These are phyloP conservation scores for Solenopsis invicta DNA, from an alignment of 1,140 invertebrate genomes.

Conservation along the genomic window DNA sequence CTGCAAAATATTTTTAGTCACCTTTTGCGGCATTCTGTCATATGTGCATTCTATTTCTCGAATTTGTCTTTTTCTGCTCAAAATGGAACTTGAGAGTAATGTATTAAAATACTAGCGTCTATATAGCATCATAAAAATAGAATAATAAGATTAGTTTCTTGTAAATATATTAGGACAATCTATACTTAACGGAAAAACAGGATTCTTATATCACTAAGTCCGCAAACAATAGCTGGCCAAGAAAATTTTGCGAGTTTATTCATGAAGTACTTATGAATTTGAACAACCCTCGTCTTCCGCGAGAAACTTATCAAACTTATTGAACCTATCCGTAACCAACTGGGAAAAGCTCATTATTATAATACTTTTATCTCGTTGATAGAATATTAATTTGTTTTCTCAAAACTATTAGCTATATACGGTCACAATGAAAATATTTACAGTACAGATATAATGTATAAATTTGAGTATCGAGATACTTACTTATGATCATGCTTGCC, in stretches of 20 bases:
- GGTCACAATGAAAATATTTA: neutral
- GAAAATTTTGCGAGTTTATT: constrained; percentile 29
- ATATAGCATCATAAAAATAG: neutral
- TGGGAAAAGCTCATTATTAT: constrained; percentile 10
- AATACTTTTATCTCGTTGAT: constrained; percentile 2
- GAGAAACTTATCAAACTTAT: constrained; percentile 3
- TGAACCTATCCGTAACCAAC: neutral
- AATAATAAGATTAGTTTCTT: neutral
- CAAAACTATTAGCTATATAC: neutral
- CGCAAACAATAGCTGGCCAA: neutral
- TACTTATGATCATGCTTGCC: constrained; percentile 85
- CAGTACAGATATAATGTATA: neutral
- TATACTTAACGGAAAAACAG: neutral
- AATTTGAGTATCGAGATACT: constrained; percentile 64
- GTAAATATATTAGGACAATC: neutral
- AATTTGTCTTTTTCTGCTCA: neutral
- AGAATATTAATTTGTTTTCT: constrained; percentile 11
- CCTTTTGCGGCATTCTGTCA: neutral
- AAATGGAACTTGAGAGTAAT: no score
- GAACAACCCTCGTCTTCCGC: neutral
- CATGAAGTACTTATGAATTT: constrained; percentile 20
- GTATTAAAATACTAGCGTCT: neutral
- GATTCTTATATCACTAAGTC: neutral
- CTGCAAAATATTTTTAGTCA: constrained; percentile 42
- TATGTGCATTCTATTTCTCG: neutral